Evolutionary conservation across 2,888 invertebrate species (phyloP), one percentile per base, ranked within the genome.

Genomic region (Ditula angustiorana): DNA sequence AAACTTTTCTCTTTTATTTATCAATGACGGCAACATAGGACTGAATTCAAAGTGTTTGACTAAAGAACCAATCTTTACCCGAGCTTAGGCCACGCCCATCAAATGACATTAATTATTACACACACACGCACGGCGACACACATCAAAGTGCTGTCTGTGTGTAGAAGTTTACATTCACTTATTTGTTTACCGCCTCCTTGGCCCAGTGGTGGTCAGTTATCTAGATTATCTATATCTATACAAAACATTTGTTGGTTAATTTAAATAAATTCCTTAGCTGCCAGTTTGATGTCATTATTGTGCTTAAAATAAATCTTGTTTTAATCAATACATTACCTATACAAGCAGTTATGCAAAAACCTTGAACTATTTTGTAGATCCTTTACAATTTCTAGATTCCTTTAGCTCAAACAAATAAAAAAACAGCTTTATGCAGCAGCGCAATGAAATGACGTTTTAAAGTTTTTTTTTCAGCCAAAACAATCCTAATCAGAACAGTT

Each of bases 41-140:
- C 37, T 44, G 30, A 24, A 61, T 47, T 24, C 10, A 49, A 47
- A n/a, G n/a, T n/a, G n/a, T 23, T 53, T 49, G 41, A 66, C 46
- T 60, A 10, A 30, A 37, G 77, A 79, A 71, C 82, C 78, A 81
- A 82, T 85, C 79, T 80, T 77, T 68, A 72, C 72, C 69, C 71
- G 66, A 69, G 71, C 67, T 63, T 60, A 71, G 73, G 74, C 83
- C 83, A 83, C 87, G 87, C 87, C 87, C 71, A 81, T 78, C 72
- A 77, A 82, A 83, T 80, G 78, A 82, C 76, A 80, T 74, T 75
- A 77, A 79, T 81, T 76, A 78, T 71, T 60, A 56, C 65, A 67
- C 69, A 81, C 71, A 74, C 61, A 61, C 63, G 64, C 53, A 61
- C 47, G n/a, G n/a, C n/a, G n/a, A 53, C 24, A 53, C 16, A 35